Conservation (phyloP, 1,140 invertebrate genomes). For the Holotrichia oblita region DNA sequence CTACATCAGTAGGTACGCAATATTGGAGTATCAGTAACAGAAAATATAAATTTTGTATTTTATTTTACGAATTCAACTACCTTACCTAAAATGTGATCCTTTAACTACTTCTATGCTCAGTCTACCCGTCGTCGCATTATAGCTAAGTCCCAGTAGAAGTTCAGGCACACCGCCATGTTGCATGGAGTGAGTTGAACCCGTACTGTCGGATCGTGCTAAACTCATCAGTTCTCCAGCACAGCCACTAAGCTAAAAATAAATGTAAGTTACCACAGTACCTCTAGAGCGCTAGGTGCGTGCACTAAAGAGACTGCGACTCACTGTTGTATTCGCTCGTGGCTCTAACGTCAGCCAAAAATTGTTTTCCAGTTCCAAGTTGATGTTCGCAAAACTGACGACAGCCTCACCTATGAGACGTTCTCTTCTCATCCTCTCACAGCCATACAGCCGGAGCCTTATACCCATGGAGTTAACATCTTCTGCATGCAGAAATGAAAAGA, state of each 20-base stretch:
- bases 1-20: no score
- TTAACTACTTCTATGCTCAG: slow-evolving; percentile 93
- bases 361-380: slow-evolving; percentile 89
- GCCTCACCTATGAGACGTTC: slow-evolving; percentile 92
- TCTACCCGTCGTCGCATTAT: slow-evolving; percentile 92
- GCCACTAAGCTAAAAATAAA: slow-evolving; percentile 54
- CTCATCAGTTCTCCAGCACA: slow-evolving; percentile 73
- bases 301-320: slow-evolving; percentile 62
- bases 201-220: slow-evolving; percentile 89
- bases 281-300: not conserved
- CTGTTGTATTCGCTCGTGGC: slow-evolving; percentile 81
- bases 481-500: slow-evolving; percentile 51
- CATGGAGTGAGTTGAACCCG: slow-evolving; percentile 92
- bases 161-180: slow-evolving; percentile 90
- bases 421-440: slow-evolving; percentile 87
- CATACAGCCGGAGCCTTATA: slow-evolving; percentile 88
- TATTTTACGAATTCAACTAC: no score
- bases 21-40: no score
- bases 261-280: slow-evolving; percentile 1
- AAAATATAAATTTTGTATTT: no score
- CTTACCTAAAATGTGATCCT: slow-evolving; percentile 88
- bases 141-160: slow-evolving; percentile 86
- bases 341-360: slow-evolving; percentile 89
- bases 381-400: slow-evolving; percentile 84
- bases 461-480: slow-evolving; percentile 94